Percentiles rank a stretch among this genome's conserved stretches.
Conservation (phyloP, 2,113 vertebrate genomes). For the Piprites chloris region DNA sequence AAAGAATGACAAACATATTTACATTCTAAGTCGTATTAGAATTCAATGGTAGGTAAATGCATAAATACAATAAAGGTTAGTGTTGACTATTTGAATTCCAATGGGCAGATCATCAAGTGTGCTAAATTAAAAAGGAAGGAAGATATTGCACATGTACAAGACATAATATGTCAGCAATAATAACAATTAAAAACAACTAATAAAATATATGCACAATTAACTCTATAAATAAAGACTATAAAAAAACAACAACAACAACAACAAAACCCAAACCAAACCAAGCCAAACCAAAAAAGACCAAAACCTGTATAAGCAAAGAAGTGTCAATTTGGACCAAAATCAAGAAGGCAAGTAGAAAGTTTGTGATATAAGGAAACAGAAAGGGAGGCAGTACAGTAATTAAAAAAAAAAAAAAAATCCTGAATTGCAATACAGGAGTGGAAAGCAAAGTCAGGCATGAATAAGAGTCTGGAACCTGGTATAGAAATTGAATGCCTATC, state of each 20-base stretch:
- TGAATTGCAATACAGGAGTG: neutral
- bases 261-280: too few species aligned
- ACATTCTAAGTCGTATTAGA: neutral
- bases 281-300: too few species aligned
- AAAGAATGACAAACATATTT: neutral
- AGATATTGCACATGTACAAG: neutral
- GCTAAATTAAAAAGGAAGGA: neutral
- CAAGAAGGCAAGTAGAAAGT: neutral
- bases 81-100: neutral
- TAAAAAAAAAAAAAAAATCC: neutral
- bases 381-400: neutral
- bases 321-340: neutral
- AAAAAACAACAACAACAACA: too few species aligned
- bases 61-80: neutral
- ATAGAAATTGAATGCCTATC: neutral
- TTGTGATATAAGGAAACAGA: neutral
- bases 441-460: neutral
- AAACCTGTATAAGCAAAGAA: neutral
- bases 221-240: neutral
- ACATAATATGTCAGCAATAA: neutral
- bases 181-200: neutral
- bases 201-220: neutral
- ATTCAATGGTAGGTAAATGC: neutral
- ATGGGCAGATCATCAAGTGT: neutral
- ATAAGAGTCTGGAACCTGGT: neutral